Evolutionary conservation across 2,797 vertebrate species (phyloP).

Genomic region (Sebastes baramenuke): DNA sequence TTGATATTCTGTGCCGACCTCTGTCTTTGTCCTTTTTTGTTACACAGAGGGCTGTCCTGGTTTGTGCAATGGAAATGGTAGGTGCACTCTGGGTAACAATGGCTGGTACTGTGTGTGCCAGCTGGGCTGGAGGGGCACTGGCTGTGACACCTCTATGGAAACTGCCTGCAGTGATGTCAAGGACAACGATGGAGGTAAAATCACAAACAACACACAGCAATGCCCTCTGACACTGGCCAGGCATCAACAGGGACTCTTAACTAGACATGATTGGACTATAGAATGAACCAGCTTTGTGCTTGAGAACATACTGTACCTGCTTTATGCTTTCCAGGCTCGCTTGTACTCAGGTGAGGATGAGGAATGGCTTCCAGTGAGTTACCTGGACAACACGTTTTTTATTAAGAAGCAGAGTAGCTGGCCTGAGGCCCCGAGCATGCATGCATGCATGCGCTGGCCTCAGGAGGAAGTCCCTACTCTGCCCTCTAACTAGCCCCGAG

Average conservation of each 20-base stretch:
- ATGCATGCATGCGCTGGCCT: slow-evolving; percentile 30
- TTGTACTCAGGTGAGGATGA: slow-evolving; percentile 33
- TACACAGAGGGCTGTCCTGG: slow-evolving; percentile 97
- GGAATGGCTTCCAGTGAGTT: slow-evolving; percentile 34
- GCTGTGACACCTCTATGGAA: slow-evolving; percentile 98
- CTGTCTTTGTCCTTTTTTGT: slow-evolving; percentile 67
- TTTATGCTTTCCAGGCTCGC: slow-evolving; percentile 20
- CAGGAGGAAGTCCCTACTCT: slow-evolving; percentile 55
- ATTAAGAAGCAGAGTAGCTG: slow-evolving; percentile 56
- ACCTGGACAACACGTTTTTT: slow-evolving; percentile 60
- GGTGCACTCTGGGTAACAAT: slow-evolving; percentile 96
- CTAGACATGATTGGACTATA: slow-evolving; percentile 46
- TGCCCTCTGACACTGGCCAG: slow-evolving; percentile 43
- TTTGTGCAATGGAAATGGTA: slow-evolving; percentile 96
- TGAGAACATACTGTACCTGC: slow-evolving; percentile 8
- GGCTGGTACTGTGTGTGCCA: slow-evolving; percentile 99
- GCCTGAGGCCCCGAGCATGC: slow-evolving; percentile 40
- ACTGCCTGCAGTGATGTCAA: slow-evolving; percentile 94
- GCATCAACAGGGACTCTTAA: slow-evolving; percentile 40
- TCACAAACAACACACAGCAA: slow-evolving; percentile 41
- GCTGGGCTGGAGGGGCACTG: slow-evolving; percentile 96
- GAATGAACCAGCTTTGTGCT: slow-evolving; percentile 20
- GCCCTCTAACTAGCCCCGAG: slow-evolving; percentile 71
- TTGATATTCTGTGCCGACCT: slow-evolving; percentile 39
- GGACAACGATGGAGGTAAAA: slow-evolving; percentile 98